phyloP scores from a whole-genome alignment of 1,140 invertebrate genomes.

The Bilobella aurantiaca region DNA sequence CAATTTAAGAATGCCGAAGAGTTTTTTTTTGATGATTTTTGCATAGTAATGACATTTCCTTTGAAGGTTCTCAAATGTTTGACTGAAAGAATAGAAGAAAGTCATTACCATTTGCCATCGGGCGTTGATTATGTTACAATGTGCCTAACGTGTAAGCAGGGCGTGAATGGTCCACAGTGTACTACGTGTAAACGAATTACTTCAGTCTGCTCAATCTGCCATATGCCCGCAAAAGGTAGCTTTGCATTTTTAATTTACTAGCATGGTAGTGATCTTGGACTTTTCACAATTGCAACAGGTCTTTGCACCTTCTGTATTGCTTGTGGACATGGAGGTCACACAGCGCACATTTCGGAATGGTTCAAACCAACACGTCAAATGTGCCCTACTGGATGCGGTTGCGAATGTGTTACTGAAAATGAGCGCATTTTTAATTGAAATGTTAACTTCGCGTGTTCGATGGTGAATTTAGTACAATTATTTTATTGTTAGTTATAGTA shows the following conservation, averaged over 20 bases:
- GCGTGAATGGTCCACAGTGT: conserved; percentile 47
- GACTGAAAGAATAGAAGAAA: conserved; percentile 45
- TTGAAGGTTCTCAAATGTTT: conserved; percentile 71
- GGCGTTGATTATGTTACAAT: conserved; percentile 66
- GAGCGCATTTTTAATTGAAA: conserved; percentile 23
- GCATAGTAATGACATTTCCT: too few relatives aligned
- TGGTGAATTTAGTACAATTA: too few relatives aligned
- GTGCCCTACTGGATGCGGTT: conserved; percentile 77
- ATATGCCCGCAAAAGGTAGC: conserved; percentile 67
- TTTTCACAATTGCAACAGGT: conserved; percentile 40
- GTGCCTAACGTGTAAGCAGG: conserved; percentile 57
- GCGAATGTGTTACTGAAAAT: conserved; percentile 64
- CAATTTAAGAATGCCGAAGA: conserved; percentile 21
- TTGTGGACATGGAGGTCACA: conserved; percentile 87
- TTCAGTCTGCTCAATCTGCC: conserved; percentile 71
- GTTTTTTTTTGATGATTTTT: too few relatives aligned
- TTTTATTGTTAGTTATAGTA: too few relatives aligned
- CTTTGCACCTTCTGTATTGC: conserved; percentile 66
- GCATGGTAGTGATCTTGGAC: conserved; percentile 4
- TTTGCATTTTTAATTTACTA: conserved; percentile 7
- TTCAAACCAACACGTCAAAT: conserved; percentile 51
- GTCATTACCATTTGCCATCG: conserved; percentile 38
- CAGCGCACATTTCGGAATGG: conserved; percentile 67
- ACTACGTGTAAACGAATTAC: conserved; percentile 56
- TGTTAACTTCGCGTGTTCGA: too few relatives aligned